Base-by-base conservation (phyloP, 2,113 vertebrate species). In the Paratilapia polleni region DNA sequence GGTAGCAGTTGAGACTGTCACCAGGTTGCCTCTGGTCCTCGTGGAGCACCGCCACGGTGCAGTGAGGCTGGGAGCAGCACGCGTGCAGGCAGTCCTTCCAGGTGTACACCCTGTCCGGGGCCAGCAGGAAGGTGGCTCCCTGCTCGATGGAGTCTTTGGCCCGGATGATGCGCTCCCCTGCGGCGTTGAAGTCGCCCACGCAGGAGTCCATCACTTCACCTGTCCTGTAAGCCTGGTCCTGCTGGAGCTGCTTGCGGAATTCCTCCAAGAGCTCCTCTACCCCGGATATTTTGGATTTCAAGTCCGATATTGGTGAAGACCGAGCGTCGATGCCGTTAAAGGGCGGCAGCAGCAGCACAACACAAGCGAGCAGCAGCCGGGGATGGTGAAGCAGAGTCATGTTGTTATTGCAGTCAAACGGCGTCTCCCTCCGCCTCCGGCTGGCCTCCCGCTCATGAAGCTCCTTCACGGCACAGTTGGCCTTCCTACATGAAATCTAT, bases 251-350 rank as follows among this genome's bases (percentile, higher is more conserved):
- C 85, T 97, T 95, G 56, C 96, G 96, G 87, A 98, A 98, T 82
- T 98, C 97, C 87, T 97, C 96, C 90, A 98, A 87, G 43, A 98
- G 96, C 90, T 97, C 96, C 89, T 97, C 97, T 75, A 97, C 97
- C 1, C 96, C 97, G 0, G 97, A 93, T 22, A 97, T 95, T 88
- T 96, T 96, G 2, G 97, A 95, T 62, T 96, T 95, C 1, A 96
- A 63, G 8, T 96, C 96, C 6, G 96, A 95, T 36, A 96, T 92
- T 1, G 93, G 92, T 1, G 95, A 93, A 6, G 93, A 89, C 1
- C 93, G 93, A 38, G 85, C 2, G 73, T 64, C 15, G 77, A 66
- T 14, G 0, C 6, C 57, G 4, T 1, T 73, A 6, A 57, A 36
- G 1, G 52, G 47, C 20, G 77, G 78, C 75, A 60, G 36, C 26